Conservation (phyloP, 2,113 vertebrate genomes). For the Gobiocypris rarus region DNA sequence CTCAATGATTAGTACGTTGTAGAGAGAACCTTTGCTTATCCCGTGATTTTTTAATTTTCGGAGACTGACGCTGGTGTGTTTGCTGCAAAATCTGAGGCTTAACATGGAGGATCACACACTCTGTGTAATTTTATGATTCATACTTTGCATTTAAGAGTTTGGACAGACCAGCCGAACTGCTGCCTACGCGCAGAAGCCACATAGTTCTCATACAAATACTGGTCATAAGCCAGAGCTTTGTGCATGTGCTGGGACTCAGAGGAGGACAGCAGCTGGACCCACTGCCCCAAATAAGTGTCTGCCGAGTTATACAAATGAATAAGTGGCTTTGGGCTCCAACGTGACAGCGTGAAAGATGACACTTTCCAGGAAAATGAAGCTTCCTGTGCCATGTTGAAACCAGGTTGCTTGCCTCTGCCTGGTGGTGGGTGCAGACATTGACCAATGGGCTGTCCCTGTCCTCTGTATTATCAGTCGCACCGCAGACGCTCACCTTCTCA, state of each 20-base stretch:
- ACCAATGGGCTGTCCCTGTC: conserved; percentile 64
- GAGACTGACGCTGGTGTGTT: neutral
- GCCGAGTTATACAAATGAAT: conserved; percentile 66
- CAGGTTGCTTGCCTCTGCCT: conserved; percentile 45
- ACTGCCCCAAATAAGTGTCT: conserved; percentile 57
- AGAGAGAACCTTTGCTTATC: neutral
- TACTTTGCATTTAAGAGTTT: neutral
- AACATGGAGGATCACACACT: neutral
- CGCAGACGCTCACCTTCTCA: conserved; percentile 64
- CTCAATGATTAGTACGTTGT: neutral
- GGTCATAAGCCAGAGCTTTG: neutral
- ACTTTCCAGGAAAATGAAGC: conserved; percentile 59
- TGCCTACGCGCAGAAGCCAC: neutral
- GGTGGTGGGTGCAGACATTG: conserved; percentile 61
- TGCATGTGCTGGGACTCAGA: conserved; percentile 27
- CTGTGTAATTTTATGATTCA: conserved; percentile 6
- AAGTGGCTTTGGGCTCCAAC: conserved; percentile 62
- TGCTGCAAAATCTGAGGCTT: neutral
- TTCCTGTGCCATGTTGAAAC: conserved; percentile 57
- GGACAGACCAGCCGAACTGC: neutral
- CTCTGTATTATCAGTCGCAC: conserved; percentile 67
- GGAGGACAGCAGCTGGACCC: conserved; percentile 41
- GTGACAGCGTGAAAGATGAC: conserved; percentile 60
- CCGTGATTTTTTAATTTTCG: neutral
- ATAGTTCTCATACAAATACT: conserved; percentile 19